These are phyloP conservation scores for Eristalinus sepulchralis DNA, from an alignment of 2,888 invertebrate species.

Conservation along the genomic window DNA sequence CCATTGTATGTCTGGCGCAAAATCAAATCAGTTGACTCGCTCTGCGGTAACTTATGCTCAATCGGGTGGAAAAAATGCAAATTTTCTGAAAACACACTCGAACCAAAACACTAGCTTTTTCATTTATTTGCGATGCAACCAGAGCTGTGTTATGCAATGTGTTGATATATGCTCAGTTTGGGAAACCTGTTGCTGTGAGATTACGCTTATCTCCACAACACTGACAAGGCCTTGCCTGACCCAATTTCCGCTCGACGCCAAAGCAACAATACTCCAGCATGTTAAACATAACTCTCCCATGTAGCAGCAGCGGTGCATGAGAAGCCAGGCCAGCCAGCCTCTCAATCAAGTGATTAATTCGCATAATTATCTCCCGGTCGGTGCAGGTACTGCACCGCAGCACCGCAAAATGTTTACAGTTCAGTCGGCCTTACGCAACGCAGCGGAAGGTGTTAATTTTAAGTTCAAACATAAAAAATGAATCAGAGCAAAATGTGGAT, in stretches of 20 bases:
- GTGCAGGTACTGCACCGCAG: constrained; percentile 32
- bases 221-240: not conserved
- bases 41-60: not conserved
- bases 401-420: constrained; percentile 17
- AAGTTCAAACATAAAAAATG: constrained; percentile 6
- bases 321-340: constrained; percentile 5
- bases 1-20: not conserved
- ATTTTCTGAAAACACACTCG: not conserved
- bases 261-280: constrained; percentile 5
- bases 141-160: not conserved
- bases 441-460: constrained; percentile 61
- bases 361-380: constrained; percentile 44
- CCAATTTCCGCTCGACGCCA: constrained; percentile 21
- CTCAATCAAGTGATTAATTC: constrained; percentile 50
- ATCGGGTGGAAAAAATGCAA: not conserved
- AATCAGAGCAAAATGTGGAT: not conserved
- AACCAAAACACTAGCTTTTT: not conserved
- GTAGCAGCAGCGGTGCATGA: not conserved
- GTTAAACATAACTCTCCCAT: not conserved
- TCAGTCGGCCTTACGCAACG: constrained; percentile 26
- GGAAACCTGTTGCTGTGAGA: not conserved
- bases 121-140: not conserved
- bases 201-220: not conserved
- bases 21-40: not conserved
- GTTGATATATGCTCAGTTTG: not conserved